These are phyloP conservation scores for Cyclura pinguis DNA, from an alignment of 2,797 vertebrate species.

Conservation along the genomic window DNA sequence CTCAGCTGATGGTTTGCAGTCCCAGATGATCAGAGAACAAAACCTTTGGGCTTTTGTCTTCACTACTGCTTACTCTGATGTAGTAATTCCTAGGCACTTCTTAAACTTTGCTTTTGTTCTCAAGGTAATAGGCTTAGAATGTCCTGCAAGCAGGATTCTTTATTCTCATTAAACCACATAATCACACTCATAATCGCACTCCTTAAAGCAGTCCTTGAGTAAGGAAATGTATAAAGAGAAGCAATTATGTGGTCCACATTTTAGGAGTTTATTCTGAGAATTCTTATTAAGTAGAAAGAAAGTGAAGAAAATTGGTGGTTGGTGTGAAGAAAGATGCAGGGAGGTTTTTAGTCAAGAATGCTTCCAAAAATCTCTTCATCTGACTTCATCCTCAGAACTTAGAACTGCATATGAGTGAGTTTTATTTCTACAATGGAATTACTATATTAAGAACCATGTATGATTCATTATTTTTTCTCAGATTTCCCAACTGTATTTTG, in stretches of 20 bases:
- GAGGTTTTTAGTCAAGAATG: background rate
- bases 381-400: background rate
- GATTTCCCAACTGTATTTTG: background rate
- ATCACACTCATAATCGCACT: background rate
- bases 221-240: background rate
- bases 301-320: too few species aligned
- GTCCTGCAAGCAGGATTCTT: background rate
- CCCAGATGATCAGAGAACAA: background rate
- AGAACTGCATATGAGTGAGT: background rate
- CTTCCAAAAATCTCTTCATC: background rate
- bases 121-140: background rate
- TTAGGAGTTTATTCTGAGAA: background rate
- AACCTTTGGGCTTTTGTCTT: background rate
- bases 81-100: background rate
- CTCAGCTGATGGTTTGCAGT: background rate
- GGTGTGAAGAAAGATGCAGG: background rate
- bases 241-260: background rate
- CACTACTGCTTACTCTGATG: background rate
- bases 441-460: background rate
- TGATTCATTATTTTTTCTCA: background rate
- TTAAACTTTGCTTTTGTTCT: background rate
- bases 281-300: background rate
- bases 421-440: background rate
- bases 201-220: background rate
- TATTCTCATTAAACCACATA: background rate